phyloP scores from a whole-genome alignment of 2,113 vertebrate genomes.

The Saccopteryx bilineata region DNA sequence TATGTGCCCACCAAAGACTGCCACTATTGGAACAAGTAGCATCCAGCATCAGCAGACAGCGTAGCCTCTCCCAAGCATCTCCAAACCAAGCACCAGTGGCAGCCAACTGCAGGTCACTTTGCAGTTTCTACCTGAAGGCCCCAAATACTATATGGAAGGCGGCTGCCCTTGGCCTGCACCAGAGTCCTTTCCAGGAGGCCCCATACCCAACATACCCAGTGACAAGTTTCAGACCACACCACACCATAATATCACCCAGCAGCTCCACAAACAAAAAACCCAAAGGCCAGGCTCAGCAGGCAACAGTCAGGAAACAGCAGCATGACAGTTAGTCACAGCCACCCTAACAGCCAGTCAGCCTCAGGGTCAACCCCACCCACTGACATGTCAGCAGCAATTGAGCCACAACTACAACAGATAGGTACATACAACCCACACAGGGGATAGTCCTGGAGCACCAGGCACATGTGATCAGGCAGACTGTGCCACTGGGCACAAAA shows the following conservation, averaged over 20 bases:
- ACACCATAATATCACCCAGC: neutral
- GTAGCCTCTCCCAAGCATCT: neutral
- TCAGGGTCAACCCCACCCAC: neutral
- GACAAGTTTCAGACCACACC: neutral
- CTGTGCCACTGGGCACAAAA: neutral
- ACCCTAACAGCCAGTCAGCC: neutral
- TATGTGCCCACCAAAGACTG: neutral
- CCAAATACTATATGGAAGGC: neutral
- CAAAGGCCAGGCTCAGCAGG: neutral
- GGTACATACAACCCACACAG: neutral
- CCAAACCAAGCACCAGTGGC: neutral
- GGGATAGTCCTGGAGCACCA: neutral
- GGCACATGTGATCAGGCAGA: neutral
- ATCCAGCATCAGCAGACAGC: neutral
- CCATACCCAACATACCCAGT: neutral
- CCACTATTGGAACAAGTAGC: neutral
- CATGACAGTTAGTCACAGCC: neutral
- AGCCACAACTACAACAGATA: neutral
- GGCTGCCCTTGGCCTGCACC: neutral
- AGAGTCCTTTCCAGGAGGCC: neutral
- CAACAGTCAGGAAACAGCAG: neutral
- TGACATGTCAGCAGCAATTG: neutral
- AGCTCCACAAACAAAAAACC: neutral
- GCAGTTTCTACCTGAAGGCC: neutral
- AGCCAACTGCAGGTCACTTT: neutral